phyloP scores from a whole-genome alignment of 2,888 invertebrate species.

The Andrena hattorfiana region DNA sequence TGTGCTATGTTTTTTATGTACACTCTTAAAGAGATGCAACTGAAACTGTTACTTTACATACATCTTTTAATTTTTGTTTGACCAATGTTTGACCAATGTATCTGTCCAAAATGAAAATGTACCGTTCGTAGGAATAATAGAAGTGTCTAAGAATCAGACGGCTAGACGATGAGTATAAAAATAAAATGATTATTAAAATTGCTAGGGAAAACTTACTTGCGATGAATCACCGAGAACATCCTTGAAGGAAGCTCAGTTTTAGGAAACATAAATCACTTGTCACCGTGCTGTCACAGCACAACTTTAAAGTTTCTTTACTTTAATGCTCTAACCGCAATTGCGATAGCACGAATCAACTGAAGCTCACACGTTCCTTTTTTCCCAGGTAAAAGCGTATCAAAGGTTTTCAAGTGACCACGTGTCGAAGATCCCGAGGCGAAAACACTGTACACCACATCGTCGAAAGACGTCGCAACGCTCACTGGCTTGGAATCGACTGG shows the following conservation, averaged over 20 bases:
- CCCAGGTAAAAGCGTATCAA: background rate
- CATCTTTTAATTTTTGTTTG: too few relatives aligned
- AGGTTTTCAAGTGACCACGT: constrained; percentile 57
- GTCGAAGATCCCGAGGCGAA: constrained; percentile 34
- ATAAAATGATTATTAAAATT: background rate
- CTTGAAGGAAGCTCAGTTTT: background rate
- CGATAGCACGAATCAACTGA: too few relatives aligned
- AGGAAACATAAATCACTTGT: constrained; percentile 16
- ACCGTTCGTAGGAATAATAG: too few relatives aligned
- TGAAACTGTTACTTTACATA: too few relatives aligned
- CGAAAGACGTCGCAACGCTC: constrained; percentile 69
- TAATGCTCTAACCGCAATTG: background rate
- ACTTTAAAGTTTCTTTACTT: background rate
- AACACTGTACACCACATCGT: constrained; percentile 48
- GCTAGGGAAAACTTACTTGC: constrained; percentile 5
- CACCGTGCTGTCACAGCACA: constrained; percentile 6
- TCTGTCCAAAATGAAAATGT: too few relatives aligned
- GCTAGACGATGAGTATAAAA: background rate
- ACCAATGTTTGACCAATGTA: too few relatives aligned
- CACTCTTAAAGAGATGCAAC: too few relatives aligned
- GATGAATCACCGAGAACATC: background rate
- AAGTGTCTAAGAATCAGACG: background rate
- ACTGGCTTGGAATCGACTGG: constrained; percentile 62
- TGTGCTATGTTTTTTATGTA: too few relatives aligned
- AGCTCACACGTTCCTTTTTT: background rate